phyloP scores from a whole-genome alignment of 2,888 invertebrate genomes.

The Apomyelois bistriatella region DNA sequence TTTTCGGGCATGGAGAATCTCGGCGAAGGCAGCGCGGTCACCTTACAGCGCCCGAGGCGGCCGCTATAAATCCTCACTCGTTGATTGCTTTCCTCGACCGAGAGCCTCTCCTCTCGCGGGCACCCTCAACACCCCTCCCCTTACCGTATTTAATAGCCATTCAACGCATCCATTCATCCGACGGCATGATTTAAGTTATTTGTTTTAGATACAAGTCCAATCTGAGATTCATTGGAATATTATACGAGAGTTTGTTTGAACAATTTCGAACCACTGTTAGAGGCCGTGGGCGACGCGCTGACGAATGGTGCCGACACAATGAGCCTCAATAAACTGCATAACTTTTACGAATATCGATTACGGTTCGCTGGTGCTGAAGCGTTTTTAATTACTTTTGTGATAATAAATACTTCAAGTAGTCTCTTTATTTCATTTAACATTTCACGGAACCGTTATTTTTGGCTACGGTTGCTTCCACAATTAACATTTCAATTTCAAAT shows the following conservation, averaged over 20 bases:
- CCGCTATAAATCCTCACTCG: constrained; percentile 56
- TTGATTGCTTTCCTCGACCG: constrained; percentile 60
- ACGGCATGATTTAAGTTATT: constrained; percentile 66
- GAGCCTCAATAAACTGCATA: constrained; percentile 23
- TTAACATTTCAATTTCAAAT: too few relatives aligned
- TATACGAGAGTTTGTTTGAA: constrained; percentile 55
- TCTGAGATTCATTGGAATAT: constrained; percentile 60
- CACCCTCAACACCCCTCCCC: constrained; percentile 34
- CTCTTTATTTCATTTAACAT: background rate
- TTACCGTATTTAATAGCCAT: constrained; percentile 49
- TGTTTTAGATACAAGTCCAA: constrained; percentile 59
- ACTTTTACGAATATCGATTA: constrained; percentile 36
- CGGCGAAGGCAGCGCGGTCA: too few relatives aligned
- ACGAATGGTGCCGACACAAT: constrained; percentile 34
- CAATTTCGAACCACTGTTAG: constrained; percentile 36
- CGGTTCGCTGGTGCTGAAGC: constrained; percentile 33
- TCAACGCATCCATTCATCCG: constrained; percentile 45
- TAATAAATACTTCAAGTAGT: constrained; percentile 14
- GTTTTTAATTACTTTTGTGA: constrained; percentile 37
- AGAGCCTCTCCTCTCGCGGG: constrained; percentile 28
- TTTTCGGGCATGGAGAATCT: too few relatives aligned
- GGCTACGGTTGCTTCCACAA: too few relatives aligned
- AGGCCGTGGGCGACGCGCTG: constrained; percentile 42
- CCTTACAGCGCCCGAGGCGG: constrained; percentile 37
- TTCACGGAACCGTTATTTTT: background rate